Percentiles rank a stretch among this genome's conserved stretches.
phyloP scores from a whole-genome alignment of 2,888 invertebrate genomes.

The Drosophila parthenogenetica region DNA sequence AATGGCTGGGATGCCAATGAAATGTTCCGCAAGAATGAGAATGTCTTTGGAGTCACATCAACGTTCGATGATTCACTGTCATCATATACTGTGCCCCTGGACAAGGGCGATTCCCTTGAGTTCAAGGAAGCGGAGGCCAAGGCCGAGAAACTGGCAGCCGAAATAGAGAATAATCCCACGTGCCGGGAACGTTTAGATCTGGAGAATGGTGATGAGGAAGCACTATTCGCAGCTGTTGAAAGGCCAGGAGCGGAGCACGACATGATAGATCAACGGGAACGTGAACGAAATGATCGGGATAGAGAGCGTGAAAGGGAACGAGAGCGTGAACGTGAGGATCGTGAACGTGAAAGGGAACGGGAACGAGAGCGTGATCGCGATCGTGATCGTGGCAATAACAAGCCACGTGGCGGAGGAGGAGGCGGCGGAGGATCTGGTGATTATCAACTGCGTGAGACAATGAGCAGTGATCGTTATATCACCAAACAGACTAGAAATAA shows the following conservation, averaged over 20 bases:
- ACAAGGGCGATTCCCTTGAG: constrained; percentile 94
- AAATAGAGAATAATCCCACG: constrained; percentile 94
- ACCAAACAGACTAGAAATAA: constrained; percentile 80
- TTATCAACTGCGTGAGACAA: constrained; percentile 76
- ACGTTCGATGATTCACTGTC: constrained; percentile 95
- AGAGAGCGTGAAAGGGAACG: constrained; percentile 13
- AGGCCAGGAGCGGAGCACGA: constrained; percentile 86
- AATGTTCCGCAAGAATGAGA: constrained; percentile 98
- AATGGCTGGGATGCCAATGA: constrained; percentile 99
- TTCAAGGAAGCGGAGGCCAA: constrained; percentile 89
- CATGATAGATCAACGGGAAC: constrained; percentile 56
- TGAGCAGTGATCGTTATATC: constrained; percentile 82
- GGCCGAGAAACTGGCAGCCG: constrained; percentile 95
- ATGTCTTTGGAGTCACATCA: constrained; percentile 95
- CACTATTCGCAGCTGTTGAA: constrained; percentile 93
- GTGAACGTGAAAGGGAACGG: constrained; percentile 68
- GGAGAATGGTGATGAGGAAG: constrained; percentile 97
- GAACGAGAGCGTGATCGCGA: constrained; percentile 62
- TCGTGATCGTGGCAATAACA: constrained; percentile 74
- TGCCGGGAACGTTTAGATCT: constrained; percentile 93
- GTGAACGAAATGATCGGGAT: constrained; percentile 39
- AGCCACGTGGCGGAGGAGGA: constrained; percentile 51
- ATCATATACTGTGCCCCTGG: constrained; percentile 96
- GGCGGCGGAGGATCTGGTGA: constrained; percentile 42
- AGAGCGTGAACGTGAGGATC: constrained; percentile 63